These are phyloP conservation scores for Leptura quadrifasciata DNA, from an alignment of 2,888 invertebrate genomes.

Conservation along the genomic window DNA sequence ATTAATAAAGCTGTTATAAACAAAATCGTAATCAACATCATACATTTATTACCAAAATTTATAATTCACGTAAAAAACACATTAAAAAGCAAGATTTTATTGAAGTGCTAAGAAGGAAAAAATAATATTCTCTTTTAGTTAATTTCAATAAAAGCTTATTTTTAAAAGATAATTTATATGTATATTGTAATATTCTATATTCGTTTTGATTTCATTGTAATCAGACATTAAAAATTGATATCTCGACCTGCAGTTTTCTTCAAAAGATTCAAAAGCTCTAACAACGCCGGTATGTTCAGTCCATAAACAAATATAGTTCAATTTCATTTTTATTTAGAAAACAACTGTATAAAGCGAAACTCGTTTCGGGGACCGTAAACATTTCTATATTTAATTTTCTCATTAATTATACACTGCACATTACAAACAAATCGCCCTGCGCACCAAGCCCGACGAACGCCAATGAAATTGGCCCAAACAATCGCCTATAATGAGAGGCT, in stretches of 20 bases:
- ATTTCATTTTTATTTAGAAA: constrained; percentile 25
- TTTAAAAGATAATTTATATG: too few species aligned
- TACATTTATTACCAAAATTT: too few species aligned
- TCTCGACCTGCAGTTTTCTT: too few species aligned
- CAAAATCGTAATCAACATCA: too few species aligned
- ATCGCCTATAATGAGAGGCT: constrained; percentile 57
- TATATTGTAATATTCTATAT: too few species aligned
- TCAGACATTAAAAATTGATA: too few species aligned
- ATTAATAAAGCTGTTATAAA: too few species aligned
- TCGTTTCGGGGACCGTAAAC: constrained; percentile 41
- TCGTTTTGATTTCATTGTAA: background rate
- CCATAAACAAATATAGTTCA: constrained; percentile 28
- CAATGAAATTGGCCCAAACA: constrained; percentile 51
- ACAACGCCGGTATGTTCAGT: constrained; percentile 16
- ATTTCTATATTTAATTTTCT: constrained; percentile 50
- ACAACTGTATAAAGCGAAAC: constrained; percentile 32
- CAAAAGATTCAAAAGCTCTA: background rate
- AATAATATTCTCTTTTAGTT: too few species aligned
- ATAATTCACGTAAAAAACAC: too few species aligned
- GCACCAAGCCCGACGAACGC: constrained; percentile 36
- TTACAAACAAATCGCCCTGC: constrained; percentile 41
- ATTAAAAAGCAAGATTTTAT: too few species aligned
- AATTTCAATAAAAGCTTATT: too few species aligned
- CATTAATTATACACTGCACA: constrained; percentile 45
- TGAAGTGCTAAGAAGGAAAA: too few species aligned